Evolutionary conservation across 1,140 invertebrate species (phyloP), one percentile per base, ranked within the genome.

Genomic region (Drosophila teissieri): DNA sequence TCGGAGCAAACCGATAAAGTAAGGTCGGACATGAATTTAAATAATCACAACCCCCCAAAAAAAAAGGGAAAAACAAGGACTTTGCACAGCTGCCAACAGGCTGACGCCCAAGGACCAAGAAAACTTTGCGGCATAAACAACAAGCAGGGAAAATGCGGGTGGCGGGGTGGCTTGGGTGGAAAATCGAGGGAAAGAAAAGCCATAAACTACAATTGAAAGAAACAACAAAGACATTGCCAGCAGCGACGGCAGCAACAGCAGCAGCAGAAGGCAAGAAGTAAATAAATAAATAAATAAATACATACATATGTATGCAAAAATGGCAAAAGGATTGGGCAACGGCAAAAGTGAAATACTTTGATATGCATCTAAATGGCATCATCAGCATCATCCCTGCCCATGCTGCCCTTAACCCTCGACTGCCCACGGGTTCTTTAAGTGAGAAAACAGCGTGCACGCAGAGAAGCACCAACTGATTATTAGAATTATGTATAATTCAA

Each of bases 361-460:
- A 86, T 86, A 86, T 86, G 83, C 75, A 86, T 86, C 83, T 86
- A 88, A 88, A 86, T 86, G 79, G 83, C 83, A 88, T 88, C 83
- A 86, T 86, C 83, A 86, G 83, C 83, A 88, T 88, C 81, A 48
- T 67, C 40, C 37, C n/a, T 60, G 7, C 37, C 49, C 49, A 19
- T 19, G 1, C 17, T 12, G 52, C 53, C 53, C 46, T 36, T 49
- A 48, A 27, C 68, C 49, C 36, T 6, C 42, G 49, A 68, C 60
- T 62, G 46, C 53, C 61, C 42, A 75, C 36, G 53, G 62, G 37
- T 46, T 51, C 49, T 53, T 34, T 57, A 75, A 46, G 46, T 77
- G 55, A 12, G 63, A 46, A 63, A 64, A 54, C n/a, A 62, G 6
- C 37, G 44, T 2, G 14, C 14, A 53, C 73, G 40, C n/a, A 58